phyloP scores from a whole-genome alignment of 2,888 invertebrate species.

The Hirtodrosophila trivittata region DNA sequence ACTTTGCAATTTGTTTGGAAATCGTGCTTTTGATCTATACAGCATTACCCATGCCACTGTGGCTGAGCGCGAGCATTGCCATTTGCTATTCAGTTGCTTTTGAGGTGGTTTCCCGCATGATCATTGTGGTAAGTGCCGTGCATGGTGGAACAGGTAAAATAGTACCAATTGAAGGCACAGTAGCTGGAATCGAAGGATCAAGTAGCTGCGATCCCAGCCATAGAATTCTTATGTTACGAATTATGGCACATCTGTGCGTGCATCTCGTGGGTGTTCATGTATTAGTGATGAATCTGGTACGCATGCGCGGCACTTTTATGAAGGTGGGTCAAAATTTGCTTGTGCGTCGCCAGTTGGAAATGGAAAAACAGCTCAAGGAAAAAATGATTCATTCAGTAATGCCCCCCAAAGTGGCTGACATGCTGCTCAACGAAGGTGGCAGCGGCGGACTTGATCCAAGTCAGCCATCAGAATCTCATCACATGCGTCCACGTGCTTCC shows the following conservation, averaged over 20 bases:
- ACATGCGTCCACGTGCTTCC: conserved; percentile 80
- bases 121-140: conserved; percentile 84
- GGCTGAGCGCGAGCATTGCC: conserved; percentile 91
- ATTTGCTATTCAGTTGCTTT: conserved; percentile 92
- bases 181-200: neutral
- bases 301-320: conserved; percentile 98
- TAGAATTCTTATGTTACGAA: conserved; percentile 87
- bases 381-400: conserved; percentile 99
- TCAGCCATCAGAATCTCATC: conserved; percentile 68
- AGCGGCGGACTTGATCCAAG: conserved; percentile 77
- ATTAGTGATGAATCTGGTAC: conserved; percentile 95
- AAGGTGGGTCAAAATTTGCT: conserved; percentile 97
- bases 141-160: conserved; percentile 64
- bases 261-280: conserved; percentile 97
- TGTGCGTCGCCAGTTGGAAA: conserved; percentile 94
- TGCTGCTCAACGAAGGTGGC: conserved; percentile 90
- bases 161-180: neutral
- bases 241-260: conserved; percentile 93
- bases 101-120: conserved; percentile 88
- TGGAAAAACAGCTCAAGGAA: conserved; percentile 97
- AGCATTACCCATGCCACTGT: conserved; percentile 95
- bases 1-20: conserved; percentile 93
- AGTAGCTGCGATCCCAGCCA: conserved; percentile 84
- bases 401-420: conserved; percentile 96
- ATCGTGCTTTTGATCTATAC: conserved; percentile 96